Conservation (phyloP, 2,888 invertebrate genomes). For the Drosophila nigritarsus region DNA sequence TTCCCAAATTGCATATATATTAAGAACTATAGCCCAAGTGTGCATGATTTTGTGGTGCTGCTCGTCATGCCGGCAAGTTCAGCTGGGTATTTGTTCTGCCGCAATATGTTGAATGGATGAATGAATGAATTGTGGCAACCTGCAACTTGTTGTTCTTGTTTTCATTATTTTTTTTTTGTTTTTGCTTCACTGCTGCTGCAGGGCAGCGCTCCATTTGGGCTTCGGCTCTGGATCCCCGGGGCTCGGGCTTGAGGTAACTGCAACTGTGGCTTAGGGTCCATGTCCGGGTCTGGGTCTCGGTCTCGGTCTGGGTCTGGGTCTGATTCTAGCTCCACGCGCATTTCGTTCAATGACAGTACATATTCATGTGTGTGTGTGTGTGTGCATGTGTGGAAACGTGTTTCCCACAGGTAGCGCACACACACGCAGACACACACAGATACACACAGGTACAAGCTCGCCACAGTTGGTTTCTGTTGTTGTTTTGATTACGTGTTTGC, state of each 20-base stretch:
- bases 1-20: neutral
- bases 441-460: conserved; percentile 12
- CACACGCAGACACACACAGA: conserved; percentile 14
- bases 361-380: neutral
- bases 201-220: conserved; percentile 20
- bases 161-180: neutral
- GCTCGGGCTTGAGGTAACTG: neutral
- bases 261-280: neutral
- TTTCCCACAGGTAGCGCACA: conserved; percentile 70
- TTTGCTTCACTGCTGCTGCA: conserved; percentile 26
- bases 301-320: conserved; percentile 14
- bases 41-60: neutral
- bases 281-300: neutral
- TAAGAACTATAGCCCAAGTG: neutral
- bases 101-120: conserved; percentile 36
- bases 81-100: conserved; percentile 27
- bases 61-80: neutral
- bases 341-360: conserved; percentile 31
- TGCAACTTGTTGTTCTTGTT: conserved; percentile 27
- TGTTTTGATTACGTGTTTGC: conserved; percentile 36
- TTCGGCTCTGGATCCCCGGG: conserved; percentile 3
- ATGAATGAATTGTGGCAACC: conserved; percentile 41
- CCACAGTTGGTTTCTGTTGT: conserved; percentile 58
- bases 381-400: conserved; percentile 53
- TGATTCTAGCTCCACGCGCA: conserved; percentile 25